phyloP scores from a whole-genome alignment of 2,113 vertebrate genomes.

The Pluvialis apricaria region DNA sequence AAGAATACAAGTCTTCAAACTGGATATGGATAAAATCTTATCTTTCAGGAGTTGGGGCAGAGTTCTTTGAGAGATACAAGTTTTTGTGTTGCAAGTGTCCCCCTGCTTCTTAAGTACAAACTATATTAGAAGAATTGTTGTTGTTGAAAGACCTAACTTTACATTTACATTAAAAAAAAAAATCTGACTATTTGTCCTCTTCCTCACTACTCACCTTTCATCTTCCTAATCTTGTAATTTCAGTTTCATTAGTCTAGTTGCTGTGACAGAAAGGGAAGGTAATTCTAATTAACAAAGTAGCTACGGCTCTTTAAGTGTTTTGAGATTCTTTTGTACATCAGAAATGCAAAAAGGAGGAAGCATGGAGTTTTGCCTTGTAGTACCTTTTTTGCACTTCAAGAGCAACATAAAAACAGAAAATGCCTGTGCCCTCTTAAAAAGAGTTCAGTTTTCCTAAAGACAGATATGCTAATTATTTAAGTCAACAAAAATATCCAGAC shows the following conservation, averaged over 20 bases:
- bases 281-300: background rate
- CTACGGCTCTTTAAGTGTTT: background rate
- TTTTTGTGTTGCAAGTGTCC: background rate
- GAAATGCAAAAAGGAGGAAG: background rate
- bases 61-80: background rate
- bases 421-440: background rate
- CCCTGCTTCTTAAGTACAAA: background rate
- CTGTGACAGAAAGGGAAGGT: background rate
- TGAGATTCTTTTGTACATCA: background rate
- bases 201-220: background rate
- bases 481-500: constrained; percentile 24
- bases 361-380: background rate
- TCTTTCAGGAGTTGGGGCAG: background rate
- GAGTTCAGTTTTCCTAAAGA: background rate
- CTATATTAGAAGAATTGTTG: background rate
- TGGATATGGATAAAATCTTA: background rate
- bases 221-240: background rate
- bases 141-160: background rate
- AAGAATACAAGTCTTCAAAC: background rate
- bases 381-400: background rate
- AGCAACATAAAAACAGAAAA: background rate
- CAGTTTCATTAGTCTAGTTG: background rate
- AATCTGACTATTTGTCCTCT: background rate
- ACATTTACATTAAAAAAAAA: background rate
- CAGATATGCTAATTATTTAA: constrained; percentile 16